Evolutionary conservation across 2,888 invertebrate species (phyloP).

Genomic region (Molanna angustata): DNA sequence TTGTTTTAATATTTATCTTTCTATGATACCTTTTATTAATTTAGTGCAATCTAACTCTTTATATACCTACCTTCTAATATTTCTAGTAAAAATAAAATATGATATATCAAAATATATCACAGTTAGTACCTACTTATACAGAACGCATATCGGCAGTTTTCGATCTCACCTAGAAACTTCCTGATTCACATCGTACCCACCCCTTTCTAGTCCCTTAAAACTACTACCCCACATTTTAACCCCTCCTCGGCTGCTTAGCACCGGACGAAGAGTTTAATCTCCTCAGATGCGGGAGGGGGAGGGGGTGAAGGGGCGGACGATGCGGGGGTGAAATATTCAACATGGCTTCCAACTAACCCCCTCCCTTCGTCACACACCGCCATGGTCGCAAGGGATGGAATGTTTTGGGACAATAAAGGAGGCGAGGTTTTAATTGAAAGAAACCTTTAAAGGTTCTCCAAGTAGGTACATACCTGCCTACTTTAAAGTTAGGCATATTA

Average conservation of each 20-base stretch:
- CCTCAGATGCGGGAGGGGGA: conserved; percentile 16
- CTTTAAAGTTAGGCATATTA: no score
- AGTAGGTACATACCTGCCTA: no score
- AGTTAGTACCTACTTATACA: no score
- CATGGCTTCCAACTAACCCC: conserved; percentile 30
- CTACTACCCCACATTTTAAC: conserved; percentile 4
- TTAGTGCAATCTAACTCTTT: no score
- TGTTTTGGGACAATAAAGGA: no score
- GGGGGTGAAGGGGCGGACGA: conserved; percentile 16
- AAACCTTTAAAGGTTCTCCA: no score
- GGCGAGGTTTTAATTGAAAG: neutral
- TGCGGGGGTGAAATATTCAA: conserved; percentile 28
- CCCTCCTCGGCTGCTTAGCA: conserved; percentile 18
- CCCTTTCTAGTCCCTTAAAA: conserved; percentile 20
- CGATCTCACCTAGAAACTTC: conserved; percentile 12
- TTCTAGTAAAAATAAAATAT: no score
- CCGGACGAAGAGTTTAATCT: conserved; percentile 31
- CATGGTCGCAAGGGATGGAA: conserved; percentile 3
- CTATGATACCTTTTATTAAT: no score
- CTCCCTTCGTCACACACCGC: conserved; percentile 9
- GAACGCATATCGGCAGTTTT: no score
- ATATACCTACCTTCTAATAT: no score
- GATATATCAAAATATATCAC: no score
- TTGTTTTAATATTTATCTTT: no score
- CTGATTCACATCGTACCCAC: conserved; percentile 14